Percentiles rank a stretch among this genome's conserved stretches.
Conservation (phyloP, 1,140 invertebrate genomes). For the Macrotrachela quadricornifera region DNA sequence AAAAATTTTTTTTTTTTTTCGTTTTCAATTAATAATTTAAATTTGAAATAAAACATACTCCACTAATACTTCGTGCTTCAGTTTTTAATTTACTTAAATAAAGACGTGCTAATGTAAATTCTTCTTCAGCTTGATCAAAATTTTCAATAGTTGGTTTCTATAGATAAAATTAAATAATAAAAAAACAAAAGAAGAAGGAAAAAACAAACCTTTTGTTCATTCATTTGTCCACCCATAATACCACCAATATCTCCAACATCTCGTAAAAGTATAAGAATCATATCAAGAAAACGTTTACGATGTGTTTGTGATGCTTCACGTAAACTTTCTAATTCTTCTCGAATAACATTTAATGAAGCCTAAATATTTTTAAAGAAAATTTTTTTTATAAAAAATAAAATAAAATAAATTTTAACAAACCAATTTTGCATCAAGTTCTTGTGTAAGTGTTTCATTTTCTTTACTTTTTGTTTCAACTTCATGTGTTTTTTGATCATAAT, state of each 20-base stretch:
- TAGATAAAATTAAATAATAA: no score
- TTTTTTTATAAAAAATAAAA: no score
- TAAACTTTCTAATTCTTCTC: conserved; percentile 71
- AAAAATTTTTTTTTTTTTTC: no score
- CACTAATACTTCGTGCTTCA: conserved; percentile 48
- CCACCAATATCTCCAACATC: conserved; percentile 82
- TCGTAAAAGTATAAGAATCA: conserved; percentile 71
- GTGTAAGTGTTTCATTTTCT: conserved; percentile 59
- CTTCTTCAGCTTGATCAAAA: conserved; percentile 70
- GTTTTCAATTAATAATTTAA: neutral
- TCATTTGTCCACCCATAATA: conserved; percentile 41
- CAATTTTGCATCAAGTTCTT: conserved; percentile 55
- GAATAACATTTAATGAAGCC: conserved; percentile 38
- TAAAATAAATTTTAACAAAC: conserved; percentile 32
- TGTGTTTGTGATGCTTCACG: conserved; percentile 67
- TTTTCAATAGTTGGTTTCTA: neutral
- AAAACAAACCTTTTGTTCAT: no score
- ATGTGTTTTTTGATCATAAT: conserved; percentile 95
- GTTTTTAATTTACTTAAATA: conserved; percentile 97
- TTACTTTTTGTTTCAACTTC: conserved; percentile 85
- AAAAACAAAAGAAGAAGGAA: no score
- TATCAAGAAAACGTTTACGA: conserved; percentile 75
- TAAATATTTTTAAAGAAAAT: no score
- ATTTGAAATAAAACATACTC: conserved; percentile 1
- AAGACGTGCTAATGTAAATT: conserved; percentile 85